Conservation (phyloP, 2,113 vertebrate species). For the Lonchura striata region DNA sequence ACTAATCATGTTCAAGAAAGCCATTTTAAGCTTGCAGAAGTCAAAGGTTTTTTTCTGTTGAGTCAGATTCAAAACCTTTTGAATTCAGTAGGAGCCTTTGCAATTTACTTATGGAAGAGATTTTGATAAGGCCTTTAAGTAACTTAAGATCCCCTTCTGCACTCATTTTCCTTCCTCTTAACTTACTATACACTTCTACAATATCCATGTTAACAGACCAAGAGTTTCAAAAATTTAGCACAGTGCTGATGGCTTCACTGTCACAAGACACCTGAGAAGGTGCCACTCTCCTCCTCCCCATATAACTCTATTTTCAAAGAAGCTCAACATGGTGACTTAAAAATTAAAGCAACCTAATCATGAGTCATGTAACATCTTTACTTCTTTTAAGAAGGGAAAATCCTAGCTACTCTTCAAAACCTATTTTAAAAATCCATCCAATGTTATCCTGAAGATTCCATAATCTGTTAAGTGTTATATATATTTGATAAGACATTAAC, state of each 20-base stretch:
- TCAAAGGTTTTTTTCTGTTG: not conserved
- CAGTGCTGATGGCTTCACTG: not conserved
- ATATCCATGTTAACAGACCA: not conserved
- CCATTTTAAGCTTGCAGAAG: not conserved
- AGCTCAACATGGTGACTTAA: not conserved
- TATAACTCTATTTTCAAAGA: not conserved
- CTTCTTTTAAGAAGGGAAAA: not conserved
- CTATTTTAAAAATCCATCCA: not conserved
- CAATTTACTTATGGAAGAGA: not conserved
- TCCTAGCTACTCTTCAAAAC: not conserved
- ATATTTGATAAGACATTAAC: not conserved
- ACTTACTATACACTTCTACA: not conserved
- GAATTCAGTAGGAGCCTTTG: not conserved
- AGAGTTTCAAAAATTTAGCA: not conserved
- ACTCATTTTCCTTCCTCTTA: not conserved
- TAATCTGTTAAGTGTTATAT: not conserved
- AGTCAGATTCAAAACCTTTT: not conserved
- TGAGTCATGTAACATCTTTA: not conserved
- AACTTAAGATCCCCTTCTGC: not conserved
- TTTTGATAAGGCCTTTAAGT: not conserved
- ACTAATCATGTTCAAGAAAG: slow-evolving; percentile 31
- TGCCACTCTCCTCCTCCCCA: not conserved
- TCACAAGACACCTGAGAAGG: not conserved
- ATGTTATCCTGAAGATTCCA: not conserved
- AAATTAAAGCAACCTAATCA: not conserved